Evolutionary conservation across 1,140 invertebrate genomes (phyloP), one percentile per base, ranked within the genome.

Genomic region (Aphidius gifuensis): DNA sequence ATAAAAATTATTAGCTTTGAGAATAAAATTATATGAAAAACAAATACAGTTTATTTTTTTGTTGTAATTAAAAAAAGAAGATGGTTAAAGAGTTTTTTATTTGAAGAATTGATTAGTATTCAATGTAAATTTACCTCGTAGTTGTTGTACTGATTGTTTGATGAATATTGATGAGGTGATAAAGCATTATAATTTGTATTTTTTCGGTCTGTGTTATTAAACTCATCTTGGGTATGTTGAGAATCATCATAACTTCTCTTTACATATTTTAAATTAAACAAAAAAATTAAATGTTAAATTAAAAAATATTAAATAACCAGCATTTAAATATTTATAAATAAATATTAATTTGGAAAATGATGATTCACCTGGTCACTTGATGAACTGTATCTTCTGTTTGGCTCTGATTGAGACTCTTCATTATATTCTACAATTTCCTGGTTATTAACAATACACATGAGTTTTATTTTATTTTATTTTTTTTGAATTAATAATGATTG

Each of bases 141-240:
- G 11, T 68, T 64, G 11, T 68, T 64, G 62, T 76, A 79, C 50
- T 76, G 75, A 77, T 74, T 79, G 68, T 74, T 78, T 69, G 73
- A 71, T 51, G 75, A 69, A 62, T 78, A 78, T 69, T 78, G 72
- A 68, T 76, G 74, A 23, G 73, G 67, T 39, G 74, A 71, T 64
- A 75, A 77, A 44, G 73, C 69, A 71, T 72, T 75, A 67, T 80
- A 80, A 73, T 82, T 82, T 60, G 80, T 78, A 67, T 81, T 82
- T 72, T 73, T 75, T 66, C 77, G 75, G 57, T 82, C 80, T 55
- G 74, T 74, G 23, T 80, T 78, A 58, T 79, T 76, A 64, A 77
- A 80, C 56, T 78, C 77, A 57, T 80, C 71, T 40, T 67, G 71
- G 9, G 60, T 63, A 11, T 70, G 66, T 39, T 70, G 72, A 42